Base-by-base conservation (phyloP, 2,888 invertebrate genomes). In the Galerucella nymphaeae region DNA sequence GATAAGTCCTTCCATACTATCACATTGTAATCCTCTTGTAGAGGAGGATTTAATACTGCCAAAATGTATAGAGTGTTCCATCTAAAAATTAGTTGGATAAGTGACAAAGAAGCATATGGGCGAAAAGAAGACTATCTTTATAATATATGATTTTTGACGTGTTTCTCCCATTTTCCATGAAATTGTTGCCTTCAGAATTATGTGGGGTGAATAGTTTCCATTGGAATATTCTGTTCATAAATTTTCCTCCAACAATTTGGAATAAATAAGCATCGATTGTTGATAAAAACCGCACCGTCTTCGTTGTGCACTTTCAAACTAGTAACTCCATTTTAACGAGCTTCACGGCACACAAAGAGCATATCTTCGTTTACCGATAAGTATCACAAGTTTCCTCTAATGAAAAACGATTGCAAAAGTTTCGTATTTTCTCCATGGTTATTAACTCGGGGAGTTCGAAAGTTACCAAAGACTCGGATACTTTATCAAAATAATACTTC, bases 371-470 rank as follows among this genome's bases (percentile, higher is more conserved):
- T 42, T 45, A 48, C 55, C 67, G 67, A 72, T 72, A 62, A 58
- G 61, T 71, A 66, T 63, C 55, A 66, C 18, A 62, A 55, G 66
- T 65, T 63, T 65, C 11, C 78, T 77, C 78, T 84, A 84, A 84
- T 84, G 83, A 84, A 84, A 84, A 84, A 84, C 82, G 82, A 84
- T 84, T 82, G 82, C 81, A 81, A 79, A 83, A 84, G 83, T 83
- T 84, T 63, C 13, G 70, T 18, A 55, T 70, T 70, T 70, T 38
- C 70, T 63, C 63, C 63, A 70, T 59, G 70, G 65, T 66, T 70
- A 70, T 70, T 66, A 70, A 70, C 65, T 70, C 64, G 38, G 58
- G 30, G 80, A 83, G 80, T 81, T 81, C 74, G 77, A 78, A 82
- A 82, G 78, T 83, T 83, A 78, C 58, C 79, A 77, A 71, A 77